Percentiles rank a stretch among this genome's conserved stretches.
These are phyloP conservation scores for Betta splendens DNA, from an alignment of 2,797 vertebrate genomes.

Conservation along the genomic window DNA sequence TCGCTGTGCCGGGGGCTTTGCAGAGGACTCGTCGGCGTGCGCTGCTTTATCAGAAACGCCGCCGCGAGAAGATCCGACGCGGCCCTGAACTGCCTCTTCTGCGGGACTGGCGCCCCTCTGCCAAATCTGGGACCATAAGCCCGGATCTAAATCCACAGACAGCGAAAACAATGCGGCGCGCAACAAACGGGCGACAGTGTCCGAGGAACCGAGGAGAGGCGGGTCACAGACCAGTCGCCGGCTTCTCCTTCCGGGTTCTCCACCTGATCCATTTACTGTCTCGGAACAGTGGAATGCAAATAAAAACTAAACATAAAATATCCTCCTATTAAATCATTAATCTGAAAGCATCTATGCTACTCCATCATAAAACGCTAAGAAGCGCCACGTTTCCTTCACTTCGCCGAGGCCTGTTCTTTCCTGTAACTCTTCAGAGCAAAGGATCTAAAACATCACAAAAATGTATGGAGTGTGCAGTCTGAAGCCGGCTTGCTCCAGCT, in stretches of 20 bases:
- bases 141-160: constrained; percentile 66
- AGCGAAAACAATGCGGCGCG: constrained; percentile 65
- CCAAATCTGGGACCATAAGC: constrained; percentile 76
- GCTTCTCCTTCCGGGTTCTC: no score
- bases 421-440: constrained; percentile 60
- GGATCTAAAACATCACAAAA: constrained; percentile 70
- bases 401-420: constrained; percentile 57
- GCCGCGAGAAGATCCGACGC: constrained; percentile 61
- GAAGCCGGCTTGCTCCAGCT: constrained; percentile 64
- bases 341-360: no score
- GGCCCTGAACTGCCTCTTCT: no score
- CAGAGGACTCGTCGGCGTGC: constrained; percentile 45
- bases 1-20: constrained; percentile 21
- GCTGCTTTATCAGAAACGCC: constrained; percentile 56
- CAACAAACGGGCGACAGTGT: constrained; percentile 66
- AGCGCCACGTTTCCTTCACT: no score
- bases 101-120: constrained; percentile 60
- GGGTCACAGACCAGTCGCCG: no score
- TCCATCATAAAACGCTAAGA: no score
- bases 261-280: no score
- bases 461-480: constrained; percentile 58
- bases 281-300: no score
- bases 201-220: no score
- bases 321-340: no score
- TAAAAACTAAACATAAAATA: no score